A percentile compares a stretch with the other conserved stretches of the same genome.
phyloP scores from a whole-genome alignment of 92 coral and sea anemone genomes.

The Muricea muricata region DNA sequence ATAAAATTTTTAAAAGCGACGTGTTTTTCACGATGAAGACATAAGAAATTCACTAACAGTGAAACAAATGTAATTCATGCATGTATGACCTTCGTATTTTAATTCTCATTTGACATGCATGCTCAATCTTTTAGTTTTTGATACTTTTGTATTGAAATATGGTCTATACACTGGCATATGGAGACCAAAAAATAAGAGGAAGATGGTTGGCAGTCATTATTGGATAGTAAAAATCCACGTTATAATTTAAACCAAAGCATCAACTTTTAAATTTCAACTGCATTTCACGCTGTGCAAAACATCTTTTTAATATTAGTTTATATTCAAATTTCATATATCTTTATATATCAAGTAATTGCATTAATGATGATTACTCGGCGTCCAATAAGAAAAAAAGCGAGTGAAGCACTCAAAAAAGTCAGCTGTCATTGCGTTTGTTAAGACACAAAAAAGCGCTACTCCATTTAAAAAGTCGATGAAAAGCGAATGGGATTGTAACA shows the following conservation, averaged over 20 bases:
- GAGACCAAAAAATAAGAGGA: too few species aligned
- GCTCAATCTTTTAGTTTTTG: too few species aligned
- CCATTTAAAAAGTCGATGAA: background rate
- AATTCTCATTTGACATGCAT: too few species aligned
- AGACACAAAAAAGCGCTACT: background rate
- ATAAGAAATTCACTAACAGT: background rate
- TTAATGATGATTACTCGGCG: conserved; percentile 46
- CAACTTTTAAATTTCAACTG: background rate
- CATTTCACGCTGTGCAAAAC: background rate
- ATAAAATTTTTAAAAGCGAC: background rate
- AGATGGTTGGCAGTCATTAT: too few species aligned
- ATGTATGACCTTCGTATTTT: background rate
- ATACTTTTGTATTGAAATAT: too few species aligned
- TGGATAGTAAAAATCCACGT: background rate
- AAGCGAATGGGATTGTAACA: background rate
- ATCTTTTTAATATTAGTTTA: conserved; percentile 17
- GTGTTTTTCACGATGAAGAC: background rate
- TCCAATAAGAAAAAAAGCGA: conserved; percentile 19
- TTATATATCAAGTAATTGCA: conserved; percentile 35
- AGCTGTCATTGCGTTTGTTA: conserved; percentile 20
- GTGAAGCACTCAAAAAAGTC: conserved; percentile 17
- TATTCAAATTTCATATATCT: conserved; percentile 21
- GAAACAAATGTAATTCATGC: background rate
- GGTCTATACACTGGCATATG: too few species aligned
- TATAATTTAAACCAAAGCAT: background rate